Conservation (phyloP, 2,888 invertebrate genomes). For the Oxyteleia sp. region DNA sequence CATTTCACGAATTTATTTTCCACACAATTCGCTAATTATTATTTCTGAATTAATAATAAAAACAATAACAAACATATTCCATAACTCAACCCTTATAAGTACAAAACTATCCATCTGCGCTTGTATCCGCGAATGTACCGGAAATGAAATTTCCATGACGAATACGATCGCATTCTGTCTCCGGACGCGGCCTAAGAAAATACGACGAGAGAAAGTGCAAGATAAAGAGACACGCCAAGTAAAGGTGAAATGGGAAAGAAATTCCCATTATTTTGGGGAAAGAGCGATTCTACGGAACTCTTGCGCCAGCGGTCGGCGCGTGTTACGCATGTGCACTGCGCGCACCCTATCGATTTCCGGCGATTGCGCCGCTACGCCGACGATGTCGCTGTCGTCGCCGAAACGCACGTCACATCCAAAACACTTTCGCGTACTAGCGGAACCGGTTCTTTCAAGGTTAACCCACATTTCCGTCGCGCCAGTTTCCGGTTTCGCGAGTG, state of each 20-base stretch:
- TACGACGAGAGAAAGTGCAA: conserved; percentile 63
- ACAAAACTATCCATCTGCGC: not conserved
- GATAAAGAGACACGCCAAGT: conserved; percentile 67
- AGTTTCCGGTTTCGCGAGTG: conserved; percentile 72
- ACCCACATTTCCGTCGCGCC: conserved; percentile 81
- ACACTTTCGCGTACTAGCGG: conserved; percentile 86
- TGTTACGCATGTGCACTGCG: conserved; percentile 82
- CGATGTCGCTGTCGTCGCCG: conserved; percentile 80
- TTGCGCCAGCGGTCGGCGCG: conserved; percentile 72
- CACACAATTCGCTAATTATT: no score
- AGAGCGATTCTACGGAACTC: conserved; percentile 74
- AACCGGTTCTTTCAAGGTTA: conserved; percentile 86
- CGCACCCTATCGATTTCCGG: conserved; percentile 85
- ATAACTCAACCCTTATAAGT: no score
- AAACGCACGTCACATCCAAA: conserved; percentile 82
- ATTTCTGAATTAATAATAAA: not conserved
- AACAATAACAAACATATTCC: no score
- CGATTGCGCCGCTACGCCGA: conserved; percentile 81
- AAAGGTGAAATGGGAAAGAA: conserved; percentile 82
- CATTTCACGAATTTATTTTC: no score
- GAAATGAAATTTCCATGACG: conserved; percentile 44
- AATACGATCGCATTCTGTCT: conserved; percentile 50
- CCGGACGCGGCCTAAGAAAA: conserved; percentile 49
- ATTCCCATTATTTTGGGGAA: conserved; percentile 82
- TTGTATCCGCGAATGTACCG: conserved; percentile 4